A percentile compares a stretch with the other conserved stretches of the same genome.
These are phyloP conservation scores for Heliconius hortense DNA, from an alignment of 2,888 invertebrate species.

Conservation along the genomic window DNA sequence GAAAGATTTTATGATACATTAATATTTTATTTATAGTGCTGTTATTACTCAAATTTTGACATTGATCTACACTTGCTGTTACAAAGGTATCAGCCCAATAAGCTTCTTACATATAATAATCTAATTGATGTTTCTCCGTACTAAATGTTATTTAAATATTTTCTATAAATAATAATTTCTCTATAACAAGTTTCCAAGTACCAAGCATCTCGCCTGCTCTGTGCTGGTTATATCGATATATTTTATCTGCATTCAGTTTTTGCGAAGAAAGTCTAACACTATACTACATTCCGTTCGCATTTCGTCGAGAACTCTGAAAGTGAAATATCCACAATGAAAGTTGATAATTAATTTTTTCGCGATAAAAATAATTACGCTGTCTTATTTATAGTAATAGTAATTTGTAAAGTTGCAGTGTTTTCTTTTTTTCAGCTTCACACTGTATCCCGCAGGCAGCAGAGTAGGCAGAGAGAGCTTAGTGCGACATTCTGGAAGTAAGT, in stretches of 20 bases:
- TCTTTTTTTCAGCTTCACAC: no score
- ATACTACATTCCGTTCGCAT: constrained; percentile 58
- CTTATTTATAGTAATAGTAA: constrained; percentile 1
- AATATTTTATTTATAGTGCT: no score
- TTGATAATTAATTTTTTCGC: constrained; percentile 49
- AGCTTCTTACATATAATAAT: not conserved
- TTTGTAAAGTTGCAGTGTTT: not conserved
- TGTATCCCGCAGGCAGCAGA: no score
- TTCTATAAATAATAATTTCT: not conserved
- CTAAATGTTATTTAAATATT: not conserved
- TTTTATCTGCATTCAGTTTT: constrained; percentile 63
- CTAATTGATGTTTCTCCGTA: not conserved
- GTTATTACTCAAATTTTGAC: no score
- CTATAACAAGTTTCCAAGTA: not conserved
- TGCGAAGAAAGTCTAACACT: constrained; percentile 71
- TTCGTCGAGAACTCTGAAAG: constrained; percentile 51
- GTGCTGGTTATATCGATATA: constrained; percentile 51
- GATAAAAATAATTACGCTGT: constrained; percentile 47
- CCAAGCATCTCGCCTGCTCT: not conserved
- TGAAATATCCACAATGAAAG: constrained; percentile 47
- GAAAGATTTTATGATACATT: not conserved
- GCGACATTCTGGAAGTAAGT: no score
- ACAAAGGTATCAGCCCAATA: not conserved
- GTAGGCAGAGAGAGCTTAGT: no score
- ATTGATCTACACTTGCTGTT: no score